Evolutionary conservation across 2,797 vertebrate genomes (phyloP), one percentile per base, ranked within the genome.

Genomic region (Parambassis ranga): DNA sequence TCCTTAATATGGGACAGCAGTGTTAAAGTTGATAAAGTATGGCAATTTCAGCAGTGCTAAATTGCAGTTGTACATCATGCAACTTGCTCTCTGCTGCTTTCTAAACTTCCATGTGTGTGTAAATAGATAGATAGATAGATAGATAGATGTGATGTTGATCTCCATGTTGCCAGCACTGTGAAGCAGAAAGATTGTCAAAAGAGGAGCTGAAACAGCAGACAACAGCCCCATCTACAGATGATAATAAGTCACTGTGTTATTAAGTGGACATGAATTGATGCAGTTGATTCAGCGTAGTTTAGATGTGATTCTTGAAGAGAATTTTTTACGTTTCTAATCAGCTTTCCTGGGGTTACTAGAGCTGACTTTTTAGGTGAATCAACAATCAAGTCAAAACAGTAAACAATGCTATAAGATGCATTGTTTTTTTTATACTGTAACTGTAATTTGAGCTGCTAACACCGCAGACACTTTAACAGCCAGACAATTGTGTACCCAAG

Each of bases 41-140:
- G 64, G 88, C 85, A 90, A 89, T 91, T 91, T 90, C 79, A 83
- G 78, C 77, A 74, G 37, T 52, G 52, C 73, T 77, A 92, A 90
- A 92, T 92, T 89, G 90, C 85, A 89, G 85, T 82, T 88, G 90
- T 91, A 91, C 81, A 92, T 93, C 92, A 90, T 77, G 83, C 75
- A 75, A 75, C 71, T 82, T 79, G 62, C 69, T 41, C 77, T 55
- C 52, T 30, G 4, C 35, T 19, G 62, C 76, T 83, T 56, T 69
- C 51, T 69, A 60, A 82, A 77, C 79, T 82, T 83, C 67, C n/a
- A n/a, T n/a, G n/a, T n/a, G n/a, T n/a, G n/a, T n/a, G n/a, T n/a
- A n/a, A n/a, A n/a, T n/a, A n/a, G n/a, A n/a, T n/a, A n/a, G n/a
- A n/a, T n/a, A n/a, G n/a, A n/a, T n/a, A n/a, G n/a, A n/a, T n/a